These are phyloP conservation scores for Silurus aristotelis DNA, from an alignment of 2,797 vertebrate genomes.

Conservation along the genomic window DNA sequence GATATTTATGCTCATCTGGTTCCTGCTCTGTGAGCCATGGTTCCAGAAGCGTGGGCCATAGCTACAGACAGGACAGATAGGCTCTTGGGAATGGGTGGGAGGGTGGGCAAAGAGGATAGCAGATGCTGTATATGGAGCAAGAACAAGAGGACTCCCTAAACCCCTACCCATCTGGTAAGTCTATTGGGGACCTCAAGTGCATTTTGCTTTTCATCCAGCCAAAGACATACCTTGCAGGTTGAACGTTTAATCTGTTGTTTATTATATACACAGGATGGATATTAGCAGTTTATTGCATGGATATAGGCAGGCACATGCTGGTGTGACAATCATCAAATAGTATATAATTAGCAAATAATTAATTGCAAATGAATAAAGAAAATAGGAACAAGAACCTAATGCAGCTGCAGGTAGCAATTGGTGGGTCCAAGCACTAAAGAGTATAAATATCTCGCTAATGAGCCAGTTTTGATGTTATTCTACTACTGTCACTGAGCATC, in stretches of 20 bases:
- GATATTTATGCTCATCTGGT: slow-evolving; percentile 36
- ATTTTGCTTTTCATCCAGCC: slow-evolving; percentile 52
- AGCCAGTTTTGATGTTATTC: background rate
- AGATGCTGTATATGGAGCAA: slow-evolving; percentile 59
- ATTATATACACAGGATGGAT: background rate
- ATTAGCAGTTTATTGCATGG: background rate
- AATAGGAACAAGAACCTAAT: background rate
- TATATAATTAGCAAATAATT: background rate
- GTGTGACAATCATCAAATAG: background rate
- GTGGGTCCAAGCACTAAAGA: background rate
- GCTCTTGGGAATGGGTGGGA: slow-evolving; percentile 50
- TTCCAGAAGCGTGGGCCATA: slow-evolving; percentile 46
- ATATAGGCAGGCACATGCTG: background rate
- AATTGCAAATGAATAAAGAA: background rate
- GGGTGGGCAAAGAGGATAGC: slow-evolving; percentile 59
- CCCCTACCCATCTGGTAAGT: slow-evolving; percentile 67
- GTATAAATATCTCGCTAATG: background rate
- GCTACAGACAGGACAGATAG: slow-evolving; percentile 47
- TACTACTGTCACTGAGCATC: background rate
- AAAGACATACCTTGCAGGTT: slow-evolving; percentile 52
- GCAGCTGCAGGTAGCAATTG: background rate
- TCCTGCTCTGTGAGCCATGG: slow-evolving; percentile 36
- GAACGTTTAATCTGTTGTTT: background rate
- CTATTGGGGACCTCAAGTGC: slow-evolving; percentile 60
- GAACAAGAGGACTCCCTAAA: slow-evolving; percentile 53